phyloP scores from a whole-genome alignment of 2,888 invertebrate genomes.

The Chydorus sphaericus region DNA sequence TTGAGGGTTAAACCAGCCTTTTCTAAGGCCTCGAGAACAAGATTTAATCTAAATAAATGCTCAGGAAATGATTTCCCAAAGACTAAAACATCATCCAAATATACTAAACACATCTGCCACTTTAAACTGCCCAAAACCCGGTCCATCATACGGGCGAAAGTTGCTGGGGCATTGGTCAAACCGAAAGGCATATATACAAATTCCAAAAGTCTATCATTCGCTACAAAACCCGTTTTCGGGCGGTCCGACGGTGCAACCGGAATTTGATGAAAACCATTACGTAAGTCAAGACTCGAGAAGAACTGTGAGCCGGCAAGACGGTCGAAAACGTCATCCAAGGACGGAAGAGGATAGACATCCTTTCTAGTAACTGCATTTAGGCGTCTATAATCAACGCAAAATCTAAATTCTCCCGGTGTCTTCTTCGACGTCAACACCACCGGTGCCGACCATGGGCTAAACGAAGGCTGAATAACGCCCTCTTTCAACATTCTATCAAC shows the following conservation, averaged over 20 bases:
- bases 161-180: constrained; percentile 26
- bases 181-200: constrained; percentile 28
- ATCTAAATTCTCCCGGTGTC: constrained; percentile 18
- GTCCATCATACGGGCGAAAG: constrained; percentile 11
- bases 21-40: neutral
- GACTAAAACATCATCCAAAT: constrained; percentile 24
- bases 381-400: constrained; percentile 18
- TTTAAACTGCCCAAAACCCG: constrained; percentile 18
- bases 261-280: constrained; percentile 26
- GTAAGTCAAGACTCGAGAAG: constrained; percentile 25
- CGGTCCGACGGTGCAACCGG: constrained; percentile 22
- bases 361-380: constrained; percentile 18
- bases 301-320: constrained; percentile 23
- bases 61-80: neutral
- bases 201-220: constrained; percentile 28
- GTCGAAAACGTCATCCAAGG: constrained; percentile 20
- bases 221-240: constrained; percentile 27
- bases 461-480: neutral
- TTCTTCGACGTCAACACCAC: constrained; percentile 14
- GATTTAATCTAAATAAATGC: neutral
- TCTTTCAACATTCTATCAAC: neutral
- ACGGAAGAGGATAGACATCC: constrained; percentile 15
- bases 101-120: constrained; percentile 19
- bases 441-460: neutral
- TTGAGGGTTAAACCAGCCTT: neutral